Evolutionary conservation across 2,888 invertebrate genomes (phyloP).

Genomic region (Omphaloscelis lunosa): DNA sequence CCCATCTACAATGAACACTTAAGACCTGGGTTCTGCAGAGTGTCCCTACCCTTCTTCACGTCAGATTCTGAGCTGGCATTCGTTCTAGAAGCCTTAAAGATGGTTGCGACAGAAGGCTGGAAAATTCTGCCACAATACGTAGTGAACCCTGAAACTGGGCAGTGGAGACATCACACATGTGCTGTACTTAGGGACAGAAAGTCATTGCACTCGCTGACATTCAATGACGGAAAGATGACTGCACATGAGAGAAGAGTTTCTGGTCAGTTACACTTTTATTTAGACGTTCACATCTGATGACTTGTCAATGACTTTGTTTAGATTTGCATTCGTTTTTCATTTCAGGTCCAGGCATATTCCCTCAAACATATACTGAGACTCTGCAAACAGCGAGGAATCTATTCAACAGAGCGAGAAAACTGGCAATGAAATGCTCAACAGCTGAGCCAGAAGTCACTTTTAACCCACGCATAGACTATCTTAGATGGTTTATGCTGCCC

Average conservation of each 20-base stretch:
- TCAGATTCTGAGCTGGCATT: slow-evolving; percentile 95
- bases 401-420: slow-evolving; percentile 94
- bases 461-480: slow-evolving; percentile 92
- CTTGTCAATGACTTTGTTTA: neutral
- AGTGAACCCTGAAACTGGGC: slow-evolving; percentile 96
- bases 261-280: slow-evolving; percentile 74
- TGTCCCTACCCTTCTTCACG: slow-evolving; percentile 96
- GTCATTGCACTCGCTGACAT: slow-evolving; percentile 95
- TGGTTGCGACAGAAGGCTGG: slow-evolving; percentile 97
- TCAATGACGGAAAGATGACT: slow-evolving; percentile 94
- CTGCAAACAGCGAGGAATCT: slow-evolving; percentile 94
- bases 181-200: slow-evolving; percentile 95
- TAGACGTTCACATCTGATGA: slow-evolving; percentile 5
- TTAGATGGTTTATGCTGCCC: slow-evolving; percentile 97
- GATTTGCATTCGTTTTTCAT: slow-evolving; percentile 49
- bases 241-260: slow-evolving; percentile 93
- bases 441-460: slow-evolving; percentile 94
- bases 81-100: slow-evolving; percentile 95
- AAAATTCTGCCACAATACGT: slow-evolving; percentile 96
- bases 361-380: slow-evolving; percentile 94
- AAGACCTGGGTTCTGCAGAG: slow-evolving; percentile 96
- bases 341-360: slow-evolving; percentile 93
- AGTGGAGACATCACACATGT: slow-evolving; percentile 96
- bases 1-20: slow-evolving; percentile 92
- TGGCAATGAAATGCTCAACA: slow-evolving; percentile 93